Conservation (phyloP, 2,113 vertebrate genomes). For the Cebus imitator region DNA sequence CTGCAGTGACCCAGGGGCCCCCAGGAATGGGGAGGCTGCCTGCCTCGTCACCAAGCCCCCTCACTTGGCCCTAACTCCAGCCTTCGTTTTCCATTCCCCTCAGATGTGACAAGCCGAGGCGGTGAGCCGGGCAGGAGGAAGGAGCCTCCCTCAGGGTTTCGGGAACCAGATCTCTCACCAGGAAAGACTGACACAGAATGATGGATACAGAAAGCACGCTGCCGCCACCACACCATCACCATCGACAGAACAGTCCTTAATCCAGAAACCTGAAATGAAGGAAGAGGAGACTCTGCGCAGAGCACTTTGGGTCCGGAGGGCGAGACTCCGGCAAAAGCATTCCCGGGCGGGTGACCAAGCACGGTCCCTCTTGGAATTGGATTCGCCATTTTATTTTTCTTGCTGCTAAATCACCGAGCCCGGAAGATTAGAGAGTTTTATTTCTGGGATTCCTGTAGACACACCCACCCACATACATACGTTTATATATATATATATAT, state of each 20-base stretch:
- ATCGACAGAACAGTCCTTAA: constrained; percentile 80
- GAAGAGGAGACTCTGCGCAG: constrained; percentile 90
- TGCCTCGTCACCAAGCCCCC: background rate
- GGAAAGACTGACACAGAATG: constrained; percentile 76
- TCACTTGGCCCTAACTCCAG: constrained; percentile 62
- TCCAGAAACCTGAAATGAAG: constrained; percentile 93
- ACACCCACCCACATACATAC: constrained; percentile 88
- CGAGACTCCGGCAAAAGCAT: constrained; percentile 92
- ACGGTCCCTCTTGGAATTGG: constrained; percentile 86
- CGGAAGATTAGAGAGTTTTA: constrained; percentile 88
- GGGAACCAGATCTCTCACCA: constrained; percentile 86
- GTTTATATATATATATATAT: constrained; percentile 85
- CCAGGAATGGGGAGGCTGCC: background rate
- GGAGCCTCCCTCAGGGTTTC: constrained; percentile 84
- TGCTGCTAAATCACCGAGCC: constrained; percentile 91
- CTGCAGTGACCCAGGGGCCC: background rate
- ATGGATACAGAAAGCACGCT: constrained; percentile 70
- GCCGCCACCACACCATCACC: constrained; percentile 58
- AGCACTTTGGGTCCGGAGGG: constrained; percentile 96
- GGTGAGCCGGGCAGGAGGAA: constrained; percentile 90
- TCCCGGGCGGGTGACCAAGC: constrained; percentile 89
- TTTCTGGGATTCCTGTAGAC: constrained; percentile 88
- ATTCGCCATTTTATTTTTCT: constrained; percentile 86
- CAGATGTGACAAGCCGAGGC: constrained; percentile 98
- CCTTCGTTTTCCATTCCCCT: constrained; percentile 48